Evolutionary conservation across 2,888 invertebrate genomes (phyloP).

Genomic region (Spisula solida): DNA sequence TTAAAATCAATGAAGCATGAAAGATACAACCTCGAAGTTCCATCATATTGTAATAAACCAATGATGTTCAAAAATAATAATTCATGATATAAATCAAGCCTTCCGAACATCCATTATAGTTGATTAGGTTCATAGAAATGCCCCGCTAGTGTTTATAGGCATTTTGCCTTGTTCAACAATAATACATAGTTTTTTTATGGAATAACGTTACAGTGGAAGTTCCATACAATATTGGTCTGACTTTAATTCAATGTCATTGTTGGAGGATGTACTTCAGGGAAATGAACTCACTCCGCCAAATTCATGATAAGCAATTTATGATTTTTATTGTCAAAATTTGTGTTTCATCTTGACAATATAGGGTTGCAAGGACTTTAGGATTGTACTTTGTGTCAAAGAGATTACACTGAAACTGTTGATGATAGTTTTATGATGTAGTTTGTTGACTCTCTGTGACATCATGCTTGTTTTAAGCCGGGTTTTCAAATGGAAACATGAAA

Average conservation of each 20-base stretch:
- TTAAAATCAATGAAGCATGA: constrained; percentile 43
- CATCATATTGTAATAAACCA: constrained; percentile 28
- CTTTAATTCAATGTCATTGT: constrained; percentile 1
- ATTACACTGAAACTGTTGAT: not conserved
- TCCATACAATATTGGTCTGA: not conserved
- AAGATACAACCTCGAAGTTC: constrained; percentile 44
- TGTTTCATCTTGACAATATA: not conserved
- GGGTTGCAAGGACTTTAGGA: not conserved
- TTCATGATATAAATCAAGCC: constrained; percentile 52
- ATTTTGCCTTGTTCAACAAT: not conserved
- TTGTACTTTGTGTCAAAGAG: not conserved
- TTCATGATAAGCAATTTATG: constrained; percentile 18
- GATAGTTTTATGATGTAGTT: not conserved
- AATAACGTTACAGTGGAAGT: not conserved
- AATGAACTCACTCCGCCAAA: not conserved
- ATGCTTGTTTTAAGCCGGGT: no score
- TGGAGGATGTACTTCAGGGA: not conserved
- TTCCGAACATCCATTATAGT: constrained; percentile 45
- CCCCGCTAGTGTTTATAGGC: not conserved
- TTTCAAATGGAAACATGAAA: no score
- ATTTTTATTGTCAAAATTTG: not conserved
- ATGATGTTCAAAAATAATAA: constrained; percentile 42
- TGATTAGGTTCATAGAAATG: constrained; percentile 52
- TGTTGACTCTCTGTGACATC: no score
- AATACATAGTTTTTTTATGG: not conserved